phyloP scores from a whole-genome alignment of 1,140 invertebrate genomes.

The Tetramorium alpestre region DNA sequence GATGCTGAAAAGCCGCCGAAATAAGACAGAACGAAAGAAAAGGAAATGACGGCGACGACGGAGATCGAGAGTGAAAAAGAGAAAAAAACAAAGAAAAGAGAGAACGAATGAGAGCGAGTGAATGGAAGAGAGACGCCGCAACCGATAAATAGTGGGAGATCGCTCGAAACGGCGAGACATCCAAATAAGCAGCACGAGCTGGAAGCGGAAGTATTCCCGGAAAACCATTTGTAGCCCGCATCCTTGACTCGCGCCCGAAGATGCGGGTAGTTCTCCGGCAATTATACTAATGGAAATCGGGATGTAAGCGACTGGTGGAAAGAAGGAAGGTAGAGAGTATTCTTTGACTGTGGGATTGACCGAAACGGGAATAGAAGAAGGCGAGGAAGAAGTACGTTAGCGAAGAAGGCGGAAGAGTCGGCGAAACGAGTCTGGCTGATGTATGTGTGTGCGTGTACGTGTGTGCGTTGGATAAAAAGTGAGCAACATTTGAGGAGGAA shows the following conservation, averaged over 20 bases:
- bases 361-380: constrained; percentile 11
- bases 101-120: too few relatives aligned
- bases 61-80: neutral
- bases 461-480: constrained; percentile 66
- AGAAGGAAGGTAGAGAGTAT: neutral
- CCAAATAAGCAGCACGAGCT: constrained; percentile 68
- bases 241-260: constrained; percentile 70
- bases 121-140: neutral
- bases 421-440: neutral
- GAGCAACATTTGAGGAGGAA: constrained; percentile 71
- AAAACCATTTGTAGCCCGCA: constrained; percentile 76
- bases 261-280: constrained; percentile 82
- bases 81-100: neutral
- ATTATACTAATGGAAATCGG: constrained; percentile 85
- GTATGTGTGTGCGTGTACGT: neutral
- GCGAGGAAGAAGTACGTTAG: constrained; percentile 42
- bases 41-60: neutral
- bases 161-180: constrained; percentile 53
- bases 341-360: constrained; percentile 44
- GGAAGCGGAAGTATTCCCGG: constrained; percentile 71
- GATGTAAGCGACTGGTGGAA: constrained; percentile 11
- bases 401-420: constrained; percentile 28
- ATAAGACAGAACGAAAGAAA: constrained; percentile 36
- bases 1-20: constrained; percentile 36
- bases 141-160: constrained; percentile 61